Base-by-base conservation (phyloP, 2,113 vertebrate species). In the Ptilonorhynchus violaceus region DNA sequence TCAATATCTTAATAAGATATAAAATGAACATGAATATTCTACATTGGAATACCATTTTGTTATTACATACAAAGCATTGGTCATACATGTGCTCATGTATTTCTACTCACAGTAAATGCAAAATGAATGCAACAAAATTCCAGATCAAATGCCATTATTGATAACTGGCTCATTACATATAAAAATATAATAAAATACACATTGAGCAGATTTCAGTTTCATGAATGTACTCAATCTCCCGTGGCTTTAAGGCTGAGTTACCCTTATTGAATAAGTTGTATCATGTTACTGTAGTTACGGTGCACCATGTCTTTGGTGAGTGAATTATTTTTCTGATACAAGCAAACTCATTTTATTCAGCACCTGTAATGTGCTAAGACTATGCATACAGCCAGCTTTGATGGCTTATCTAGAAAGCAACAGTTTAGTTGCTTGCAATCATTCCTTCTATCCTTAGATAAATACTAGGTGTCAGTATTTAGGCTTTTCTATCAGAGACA, bases 261-360 rank as follows among this genome's bases (percentile, higher is more conserved):
- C 18, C 25, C 6, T 16, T 31, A 22, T 22, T 10, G 15, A 75
- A 11, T 11, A 3, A 1, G 0, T 16, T 58, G 10, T 27, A 41
- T 41, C 15, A 6, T 86, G 17, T 66, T 84, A 41, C 11, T 70
- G 33, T 23, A 20, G 5, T 84, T 86, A 6, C 1, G 13, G 17
- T 44, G 24, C 20, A 56, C 16, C 17, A 3, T 53, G 72, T 4
- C 23, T 92, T 77, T 80, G 6, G 3, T 13, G 42, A 79, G 28
- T 19, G 28, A 67, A 47, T 21, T 47, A 4, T 35, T 66, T 68
- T 92, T 64, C 60, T 76, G 4, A 53, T 37, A 31, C 7, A 66
- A 49, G 14, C 10, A 77, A 81, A 30, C 25, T 16, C 10, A 27
- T 75, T 90, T 49, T 74, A 33, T 64, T 91, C 27, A 64, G 24